Evolutionary conservation across 2,113 vertebrate species (phyloP), one percentile per base, ranked within the genome.

Genomic region (Cisticola juncidis): DNA sequence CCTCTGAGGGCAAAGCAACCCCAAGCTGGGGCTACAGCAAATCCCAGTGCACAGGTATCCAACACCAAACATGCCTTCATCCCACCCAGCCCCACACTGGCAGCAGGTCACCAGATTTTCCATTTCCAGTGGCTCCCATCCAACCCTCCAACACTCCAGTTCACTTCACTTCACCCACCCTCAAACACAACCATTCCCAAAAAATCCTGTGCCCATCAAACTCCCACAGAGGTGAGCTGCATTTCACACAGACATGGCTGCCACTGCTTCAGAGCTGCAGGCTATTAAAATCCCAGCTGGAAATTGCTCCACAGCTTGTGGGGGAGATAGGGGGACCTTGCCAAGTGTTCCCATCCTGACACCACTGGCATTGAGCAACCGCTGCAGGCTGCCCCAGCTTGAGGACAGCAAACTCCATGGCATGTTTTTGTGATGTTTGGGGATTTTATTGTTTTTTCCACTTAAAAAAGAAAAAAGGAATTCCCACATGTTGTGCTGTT

Each of bases 161-260:
- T n/a, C n/a, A n/a, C n/a, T n/a, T n/a, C n/a, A n/a, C n/a, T n/a
- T n/a, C 3, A 0, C 17, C 28, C 33, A 44, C 11, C 21, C 38
- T 45, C 14, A 9, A 6, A 56, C 0, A 4, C n/a, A 79, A 42
- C 48, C 61, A 61, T 17, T 20, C 35, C 36, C 14, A 47, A 54
- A 64, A 60, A 13, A 12, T 29, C 83, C 76, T 2, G 0, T 3
- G 18, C 33, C 26, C 0, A 0, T 5, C 3, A 0, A 64, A 62
- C 17, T 0, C 44, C 0, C 0, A 42, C 0, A 5, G 44, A 81
- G 47, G 48, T 0, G 66, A 90, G 73, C 84, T 29, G 57, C 28
- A 9, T 38, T 81, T 79, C 69, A n/a, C 54, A 24, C 38, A 40
- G 58, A 28, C 0, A 0, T 3, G 17, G 28, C 74, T 71, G 12